Conservation (phyloP, 2,113 vertebrate species). For the Oceanodroma tethys region DNA sequence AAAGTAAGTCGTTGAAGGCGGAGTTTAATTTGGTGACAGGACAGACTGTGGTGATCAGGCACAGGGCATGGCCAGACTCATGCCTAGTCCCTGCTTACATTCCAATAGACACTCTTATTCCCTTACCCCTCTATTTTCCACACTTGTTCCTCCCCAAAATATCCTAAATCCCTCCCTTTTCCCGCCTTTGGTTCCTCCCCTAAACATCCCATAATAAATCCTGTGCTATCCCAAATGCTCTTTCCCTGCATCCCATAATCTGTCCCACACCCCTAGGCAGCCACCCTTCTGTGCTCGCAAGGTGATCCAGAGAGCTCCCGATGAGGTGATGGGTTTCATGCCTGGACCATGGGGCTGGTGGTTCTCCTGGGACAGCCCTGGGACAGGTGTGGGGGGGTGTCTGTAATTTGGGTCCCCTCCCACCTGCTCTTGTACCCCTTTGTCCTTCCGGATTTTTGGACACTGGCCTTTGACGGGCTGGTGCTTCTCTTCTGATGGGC, state of each 20-base stretch:
- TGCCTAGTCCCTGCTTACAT: neutral
- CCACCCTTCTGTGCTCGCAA: neutral
- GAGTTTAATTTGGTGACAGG: too few relatives aligned
- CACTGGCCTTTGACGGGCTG: neutral
- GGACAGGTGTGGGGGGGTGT: rapidly evolving
- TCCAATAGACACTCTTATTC: neutral
- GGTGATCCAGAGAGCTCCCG: neutral
- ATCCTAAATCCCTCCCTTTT: neutral
- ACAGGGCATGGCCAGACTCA: neutral
- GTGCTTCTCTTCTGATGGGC: neutral
- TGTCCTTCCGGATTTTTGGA: neutral
- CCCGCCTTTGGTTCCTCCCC: neutral
- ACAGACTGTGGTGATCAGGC: too few relatives aligned
- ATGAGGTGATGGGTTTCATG: neutral
- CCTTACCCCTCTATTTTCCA: neutral
- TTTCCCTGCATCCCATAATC: neutral
- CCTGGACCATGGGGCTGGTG: neutral
- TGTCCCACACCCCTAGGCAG: neutral
- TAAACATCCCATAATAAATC: neutral
- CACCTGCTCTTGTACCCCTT: neutral
- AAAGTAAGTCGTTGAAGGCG: neutral
- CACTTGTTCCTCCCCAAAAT: neutral
- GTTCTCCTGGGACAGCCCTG: neutral
- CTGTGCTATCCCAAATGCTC: neutral
- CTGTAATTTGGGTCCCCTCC: neutral